Evolutionary conservation across 53 echinoderm and acorn worm genomes (phyloP).

Genomic region (Paelopatides confundens): DNA sequence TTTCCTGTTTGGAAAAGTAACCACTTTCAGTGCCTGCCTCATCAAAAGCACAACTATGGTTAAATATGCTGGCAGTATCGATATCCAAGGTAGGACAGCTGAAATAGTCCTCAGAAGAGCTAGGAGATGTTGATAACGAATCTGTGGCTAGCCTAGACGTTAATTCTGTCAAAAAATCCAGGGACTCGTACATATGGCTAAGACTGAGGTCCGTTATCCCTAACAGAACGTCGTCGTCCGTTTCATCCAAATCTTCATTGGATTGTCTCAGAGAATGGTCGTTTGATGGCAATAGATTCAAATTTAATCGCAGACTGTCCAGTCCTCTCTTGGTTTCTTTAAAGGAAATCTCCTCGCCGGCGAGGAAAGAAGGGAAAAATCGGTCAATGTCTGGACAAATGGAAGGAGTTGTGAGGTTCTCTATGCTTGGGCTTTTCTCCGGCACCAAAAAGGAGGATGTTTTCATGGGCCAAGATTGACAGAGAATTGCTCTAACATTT

Average conservation of each 20-base stretch:
- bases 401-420: constrained; percentile 16
- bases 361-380: constrained; percentile 41
- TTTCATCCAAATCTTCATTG: background rate
- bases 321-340: constrained; percentile 43
- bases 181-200: constrained; percentile 87
- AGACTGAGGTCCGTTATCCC: constrained; percentile 90
- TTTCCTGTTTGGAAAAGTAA: constrained; percentile 32
- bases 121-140: constrained; percentile 37
- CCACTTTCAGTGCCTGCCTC: background rate
- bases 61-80: constrained; percentile 49
- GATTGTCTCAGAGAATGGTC: background rate
- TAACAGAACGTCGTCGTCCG: constrained; percentile 76
- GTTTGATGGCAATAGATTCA: constrained; percentile 9
- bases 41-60: background rate
- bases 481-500: constrained; percentile 28
- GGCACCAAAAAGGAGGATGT: background rate
- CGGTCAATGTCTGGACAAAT: constrained; percentile 35
- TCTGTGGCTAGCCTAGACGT: constrained; percentile 73
- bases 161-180: constrained; percentile 92
- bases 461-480: constrained; percentile 51
- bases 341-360: constrained; percentile 32
- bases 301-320: constrained; percentile 34
- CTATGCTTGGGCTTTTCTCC: constrained; percentile 45
- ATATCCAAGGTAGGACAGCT: constrained; percentile 56
- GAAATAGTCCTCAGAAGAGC: constrained; percentile 40